Evolutionary conservation across 2,797 vertebrate genomes (phyloP).

Genomic region (Oceanodroma leucorhoa): DNA sequence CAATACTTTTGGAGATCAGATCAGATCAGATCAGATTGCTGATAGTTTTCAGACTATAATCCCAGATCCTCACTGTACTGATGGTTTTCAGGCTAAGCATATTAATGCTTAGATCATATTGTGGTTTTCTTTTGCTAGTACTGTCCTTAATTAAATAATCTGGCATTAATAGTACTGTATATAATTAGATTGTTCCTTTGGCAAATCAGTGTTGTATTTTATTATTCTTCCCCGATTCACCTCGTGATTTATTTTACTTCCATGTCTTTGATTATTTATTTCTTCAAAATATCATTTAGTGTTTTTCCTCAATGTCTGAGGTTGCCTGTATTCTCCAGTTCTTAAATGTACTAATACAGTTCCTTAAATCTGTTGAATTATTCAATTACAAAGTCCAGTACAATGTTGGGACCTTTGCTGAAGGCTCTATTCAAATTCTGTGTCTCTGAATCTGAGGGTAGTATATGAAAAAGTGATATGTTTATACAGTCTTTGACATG

Average conservation of each 20-base stretch:
- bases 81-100: background rate
- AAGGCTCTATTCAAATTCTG: background rate
- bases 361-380: background rate
- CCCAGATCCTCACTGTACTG: background rate
- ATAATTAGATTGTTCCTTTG: background rate
- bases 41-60: background rate
- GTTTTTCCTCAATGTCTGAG: background rate
- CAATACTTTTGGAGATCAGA: background rate
- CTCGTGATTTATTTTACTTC: background rate
- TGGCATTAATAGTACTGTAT: background rate
- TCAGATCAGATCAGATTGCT: background rate
- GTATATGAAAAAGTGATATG: background rate
- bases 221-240: rapidly evolving
- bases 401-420: background rate
- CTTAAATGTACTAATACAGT: background rate
- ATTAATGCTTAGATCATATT: background rate
- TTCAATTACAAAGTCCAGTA: background rate
- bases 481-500: background rate
- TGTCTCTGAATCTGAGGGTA: background rate
- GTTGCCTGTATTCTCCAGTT: background rate
- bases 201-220: background rate
- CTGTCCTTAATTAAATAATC: background rate
- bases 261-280: background rate
- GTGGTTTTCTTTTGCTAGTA: background rate
- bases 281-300: background rate